Evolutionary conservation across 2,797 vertebrate genomes (phyloP).

Genomic region (Alcedo quadribrachys): DNA sequence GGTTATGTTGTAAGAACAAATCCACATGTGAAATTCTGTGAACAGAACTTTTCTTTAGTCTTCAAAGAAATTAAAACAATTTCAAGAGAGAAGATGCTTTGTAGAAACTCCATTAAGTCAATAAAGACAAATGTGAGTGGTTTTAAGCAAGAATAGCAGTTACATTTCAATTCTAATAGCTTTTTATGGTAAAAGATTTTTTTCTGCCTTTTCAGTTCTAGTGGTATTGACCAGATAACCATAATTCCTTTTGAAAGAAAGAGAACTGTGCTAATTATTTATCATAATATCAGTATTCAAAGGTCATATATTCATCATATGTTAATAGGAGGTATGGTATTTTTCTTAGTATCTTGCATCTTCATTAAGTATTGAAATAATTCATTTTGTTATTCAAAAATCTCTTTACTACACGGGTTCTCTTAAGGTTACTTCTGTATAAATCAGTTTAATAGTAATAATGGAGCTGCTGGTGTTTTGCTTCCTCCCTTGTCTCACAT

Average conservation of each 20-base stretch:
- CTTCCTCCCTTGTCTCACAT: neutral
- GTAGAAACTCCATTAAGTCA: neutral
- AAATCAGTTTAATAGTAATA: neutral
- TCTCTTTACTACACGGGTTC: neutral
- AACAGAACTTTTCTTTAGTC: neutral
- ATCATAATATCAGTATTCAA: neutral
- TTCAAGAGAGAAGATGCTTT: neutral
- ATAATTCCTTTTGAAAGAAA: neutral
- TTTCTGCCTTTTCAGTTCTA: neutral
- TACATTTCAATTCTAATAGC: neutral
- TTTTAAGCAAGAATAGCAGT: neutral
- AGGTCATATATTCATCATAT: neutral
- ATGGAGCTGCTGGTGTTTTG: neutral
- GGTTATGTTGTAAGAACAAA: neutral
- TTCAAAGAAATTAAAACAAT: neutral
- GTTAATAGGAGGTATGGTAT: neutral
- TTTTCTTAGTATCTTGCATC: slow-evolving; percentile 14
- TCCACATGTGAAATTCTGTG: neutral
- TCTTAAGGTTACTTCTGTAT: neutral
- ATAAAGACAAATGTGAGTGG: neutral
- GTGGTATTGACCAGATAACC: neutral
- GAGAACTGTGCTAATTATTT: neutral
- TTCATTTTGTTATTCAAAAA: neutral
- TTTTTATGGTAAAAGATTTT: neutral
- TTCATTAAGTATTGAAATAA: neutral